Evolutionary conservation across 2,113 vertebrate genomes (phyloP), one percentile per base, ranked within the genome.

Genomic region (Psilopsiagon aymara): DNA sequence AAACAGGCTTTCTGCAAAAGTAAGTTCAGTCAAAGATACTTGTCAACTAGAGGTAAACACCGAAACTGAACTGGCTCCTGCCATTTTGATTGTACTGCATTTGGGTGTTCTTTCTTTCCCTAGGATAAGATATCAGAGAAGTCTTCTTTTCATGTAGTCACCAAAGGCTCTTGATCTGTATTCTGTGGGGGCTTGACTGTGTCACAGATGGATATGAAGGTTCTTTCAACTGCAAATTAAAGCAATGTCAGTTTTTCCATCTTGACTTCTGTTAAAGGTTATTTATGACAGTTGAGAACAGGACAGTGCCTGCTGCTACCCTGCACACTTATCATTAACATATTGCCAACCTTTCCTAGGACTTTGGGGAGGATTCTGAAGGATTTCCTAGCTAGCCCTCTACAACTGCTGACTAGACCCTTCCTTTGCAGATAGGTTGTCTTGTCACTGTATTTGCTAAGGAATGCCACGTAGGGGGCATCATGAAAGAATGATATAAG

Each of bases 1-100:
- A 69, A 84, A 97, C 41, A 96, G 97, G 76, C 93, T 99, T 43
- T 98, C 98, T 93, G 86, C 95, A 93, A 97, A 99, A 95, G 13
- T 95, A 80, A 93, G 91, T 37, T 96, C 70, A 87, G 75, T 96
- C 33, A 97, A 95, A 83, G 95, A 94, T 73, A 78, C 90, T 87
- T 97, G 94, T 82, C 75, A 94, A 63, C 49, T 82, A 49, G 95
- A 97, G 92, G 94, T 97, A 82, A 97, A 77, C 33, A 76, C 19
- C 35, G 71, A 79, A 79, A 55, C 86, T 74, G 63, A 71, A 68
- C 46, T 60, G 55, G 37, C 57, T 57, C 37, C 43, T 75, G 62
- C 23, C 49, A 46, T 62, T 27, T 51, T 9, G 19, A 29, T 35
- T 90, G 12, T 47, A 35, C 59, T 90, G 44, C 25, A 13, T 60